Conservation (phyloP, 2,888 invertebrate genomes). For the Suillia variegata region DNA sequence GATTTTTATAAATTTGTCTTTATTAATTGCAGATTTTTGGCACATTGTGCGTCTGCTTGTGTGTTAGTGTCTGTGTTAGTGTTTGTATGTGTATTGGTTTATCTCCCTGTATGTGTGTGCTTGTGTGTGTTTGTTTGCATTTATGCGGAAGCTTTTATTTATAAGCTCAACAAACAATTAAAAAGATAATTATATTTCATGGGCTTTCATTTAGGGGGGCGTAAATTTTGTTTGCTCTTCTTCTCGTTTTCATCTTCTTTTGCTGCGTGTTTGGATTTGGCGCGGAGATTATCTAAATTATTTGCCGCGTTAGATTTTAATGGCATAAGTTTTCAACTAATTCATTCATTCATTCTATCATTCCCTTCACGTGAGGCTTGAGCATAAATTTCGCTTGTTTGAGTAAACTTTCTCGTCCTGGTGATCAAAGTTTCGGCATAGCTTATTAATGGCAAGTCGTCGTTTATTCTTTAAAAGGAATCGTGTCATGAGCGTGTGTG, state of each 20-base stretch:
- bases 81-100: not conserved
- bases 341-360: no score
- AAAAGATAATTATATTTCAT: conserved; percentile 7
- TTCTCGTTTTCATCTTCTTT: not conserved
- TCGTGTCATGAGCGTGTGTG: no score
- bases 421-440: no score
- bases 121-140: not conserved
- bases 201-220: not conserved
- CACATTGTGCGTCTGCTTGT: no score
- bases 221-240: not conserved
- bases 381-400: no score
- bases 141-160: not conserved
- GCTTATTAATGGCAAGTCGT: no score
- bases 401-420: no score
- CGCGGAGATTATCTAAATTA: not conserved
- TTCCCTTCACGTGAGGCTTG: no score
- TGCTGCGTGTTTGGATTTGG: not conserved
- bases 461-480: no score
- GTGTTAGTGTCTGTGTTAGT: not conserved
- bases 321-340: no score
- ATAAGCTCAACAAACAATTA: conserved; percentile 5
- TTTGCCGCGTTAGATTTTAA: not conserved
- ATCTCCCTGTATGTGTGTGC: not conserved
- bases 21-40: not conserved
- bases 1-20: not conserved